Evolutionary conservation across 2,888 invertebrate species (phyloP).

Genomic region (Lasioglossum vierecki): DNA sequence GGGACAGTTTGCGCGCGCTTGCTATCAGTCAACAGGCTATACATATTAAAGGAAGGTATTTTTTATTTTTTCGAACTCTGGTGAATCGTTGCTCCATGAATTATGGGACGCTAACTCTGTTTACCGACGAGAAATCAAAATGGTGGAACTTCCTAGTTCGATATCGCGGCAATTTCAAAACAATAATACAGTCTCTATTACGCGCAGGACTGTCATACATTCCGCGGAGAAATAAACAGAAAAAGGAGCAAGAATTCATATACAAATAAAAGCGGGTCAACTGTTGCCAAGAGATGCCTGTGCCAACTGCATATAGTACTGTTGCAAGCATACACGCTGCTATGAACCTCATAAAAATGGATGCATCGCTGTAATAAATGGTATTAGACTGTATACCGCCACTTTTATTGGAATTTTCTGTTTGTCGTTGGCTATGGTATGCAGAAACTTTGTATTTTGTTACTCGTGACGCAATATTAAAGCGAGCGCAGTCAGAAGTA

Average conservation of each 20-base stretch:
- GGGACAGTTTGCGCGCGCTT: not conserved
- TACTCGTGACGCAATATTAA: not conserved
- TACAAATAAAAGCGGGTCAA: not conserved
- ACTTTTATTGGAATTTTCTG: not conserved
- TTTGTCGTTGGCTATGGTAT: not conserved
- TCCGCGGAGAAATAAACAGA: not conserved
- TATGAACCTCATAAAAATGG: constrained; percentile 9
- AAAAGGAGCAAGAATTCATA: not conserved
- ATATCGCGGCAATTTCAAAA: not conserved
- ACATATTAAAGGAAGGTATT: constrained; percentile 1
- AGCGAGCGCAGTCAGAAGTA: not conserved
- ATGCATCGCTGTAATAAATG: constrained; percentile 5
- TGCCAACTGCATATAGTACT: not conserved
- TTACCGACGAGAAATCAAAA: not conserved
- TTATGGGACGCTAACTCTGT: not conserved
- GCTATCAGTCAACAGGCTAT: constrained; percentile 2
- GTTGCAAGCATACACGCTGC: not conserved
- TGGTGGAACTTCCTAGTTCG: not conserved
- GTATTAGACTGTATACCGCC: not conserved
- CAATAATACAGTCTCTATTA: not conserved
- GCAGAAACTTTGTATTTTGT: not conserved
- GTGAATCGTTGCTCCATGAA: not conserved
- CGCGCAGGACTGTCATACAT: not conserved
- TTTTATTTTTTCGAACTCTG: not conserved
- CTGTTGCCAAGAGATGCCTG: constrained; percentile 2